Base-by-base conservation (phyloP, 2,797 vertebrate genomes). In the Sebastes cheni region DNA sequence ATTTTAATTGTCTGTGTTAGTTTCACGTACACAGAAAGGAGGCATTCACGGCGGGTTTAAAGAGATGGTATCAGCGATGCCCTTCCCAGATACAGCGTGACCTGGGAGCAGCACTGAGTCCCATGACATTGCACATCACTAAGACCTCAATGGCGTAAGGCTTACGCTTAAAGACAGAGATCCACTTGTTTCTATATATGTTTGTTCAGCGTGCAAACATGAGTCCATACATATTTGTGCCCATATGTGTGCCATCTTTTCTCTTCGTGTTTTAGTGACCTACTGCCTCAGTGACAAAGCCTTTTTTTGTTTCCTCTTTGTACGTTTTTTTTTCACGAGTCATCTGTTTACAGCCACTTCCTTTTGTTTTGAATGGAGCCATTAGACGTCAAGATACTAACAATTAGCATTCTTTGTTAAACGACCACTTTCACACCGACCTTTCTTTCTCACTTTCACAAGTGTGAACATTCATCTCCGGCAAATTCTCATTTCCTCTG, bases 51-150 rank as follows among this genome's bases (percentile, higher is more conserved):
- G 78, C 1, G 8, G 83, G 67, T 86, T 90, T 78, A 91, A 78
- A 90, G 81, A 83, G 92, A 93, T 87, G 84, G 22, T 79, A 88
- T 93, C 91, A 89, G 91, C 52, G 80, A 89, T 91, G 89, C 77
- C 89, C 92, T 89, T 73, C 86, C 73, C 67, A 92, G 88, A 93
- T 90, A 92, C 60, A 68, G 50, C 66, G 29, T 93, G 92, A 93
- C 92, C 93, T 79, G 62, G 67, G 85, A 83, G 80, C 87, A 87
- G 60, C 18, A n/a, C 79, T 36, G 82, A 79, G 87, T 87, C 91
- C 81, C 86, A 92, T 92, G 92, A 93, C 92, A 90, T 52, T 60
- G 88, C 92, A 87, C 81, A 86, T 85, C 86, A 80, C 86, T 89
- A 83, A 92, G 88, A 90, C 91, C 89, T 91, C 86, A 91, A 85